Base-by-base conservation (phyloP, 2,113 vertebrate genomes). In the Passerina amoena region DNA sequence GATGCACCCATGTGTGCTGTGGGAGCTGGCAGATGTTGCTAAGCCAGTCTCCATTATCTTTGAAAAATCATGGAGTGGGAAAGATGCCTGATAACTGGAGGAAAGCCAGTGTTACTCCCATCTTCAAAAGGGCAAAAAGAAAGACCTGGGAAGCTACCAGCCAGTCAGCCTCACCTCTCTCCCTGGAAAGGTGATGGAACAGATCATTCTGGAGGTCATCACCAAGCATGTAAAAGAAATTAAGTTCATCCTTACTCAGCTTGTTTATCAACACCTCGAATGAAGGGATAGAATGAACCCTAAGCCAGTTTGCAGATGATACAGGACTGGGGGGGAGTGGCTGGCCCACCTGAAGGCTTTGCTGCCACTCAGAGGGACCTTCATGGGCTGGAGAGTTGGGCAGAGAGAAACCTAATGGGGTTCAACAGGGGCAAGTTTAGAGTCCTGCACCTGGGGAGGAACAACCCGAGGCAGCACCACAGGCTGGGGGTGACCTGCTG, bases 201-300 rank as follows among this genome's bases (percentile, higher is more conserved):
- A 71, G 42, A 31, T 64, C 11, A 19, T 60, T 80, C 17, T 42
- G 35, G 66, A 48, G 7, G 31, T 48, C 25, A 56, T 56, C 9
- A 31, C 9, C 30, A 64, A 50, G 21, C 21, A 42, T 12, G 5
- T 42, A 35, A 31, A 64, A 42, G 11, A 37, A 56, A 64, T 25
- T 5, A 79, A 21, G 3, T 24, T 56, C 40, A 25, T 63, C 35
- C 4, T 56, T 48, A 35, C 9, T 71, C 25, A 64, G 6, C 9
- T 48, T 48, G 7, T 2, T 70, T 30, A 16, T 48, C 48, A 63
- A 3, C 6, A 54, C 1, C 13, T 35, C 1, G 0, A 20, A 7
- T 71, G 20, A 79, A 79, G 16, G 16, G 24, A 11, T 31, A 17
- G 15, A n/a, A 48, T 35, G 40, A 10, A 10, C 13, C 24, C 30